These are phyloP conservation scores for Philhelius pedissequus DNA, from an alignment of 2,888 invertebrate genomes.

Conservation along the genomic window DNA sequence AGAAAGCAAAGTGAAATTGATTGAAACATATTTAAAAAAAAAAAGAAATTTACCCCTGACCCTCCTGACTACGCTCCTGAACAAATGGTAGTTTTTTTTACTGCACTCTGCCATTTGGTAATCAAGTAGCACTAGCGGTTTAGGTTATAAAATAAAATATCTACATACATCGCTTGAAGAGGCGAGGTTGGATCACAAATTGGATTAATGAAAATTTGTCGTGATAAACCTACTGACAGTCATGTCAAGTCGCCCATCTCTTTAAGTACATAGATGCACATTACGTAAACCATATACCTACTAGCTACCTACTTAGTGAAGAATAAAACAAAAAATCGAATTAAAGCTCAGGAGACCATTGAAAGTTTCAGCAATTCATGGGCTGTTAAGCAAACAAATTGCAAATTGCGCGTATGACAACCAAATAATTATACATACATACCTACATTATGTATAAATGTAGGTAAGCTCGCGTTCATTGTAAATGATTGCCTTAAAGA, in stretches of 20 bases:
- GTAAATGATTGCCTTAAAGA: constrained; percentile 38
- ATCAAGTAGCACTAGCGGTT: too few relatives aligned
- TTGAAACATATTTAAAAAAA: too few relatives aligned
- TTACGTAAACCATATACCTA: neutral
- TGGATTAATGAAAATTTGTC: constrained; percentile 37
- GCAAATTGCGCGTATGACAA: constrained; percentile 27
- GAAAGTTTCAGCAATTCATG: constrained; percentile 40
- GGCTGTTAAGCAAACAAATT: constrained; percentile 49
- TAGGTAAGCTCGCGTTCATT: constrained; percentile 6
- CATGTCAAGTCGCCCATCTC: constrained; percentile 2
- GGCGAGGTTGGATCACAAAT: constrained; percentile 41
- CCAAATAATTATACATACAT: neutral
- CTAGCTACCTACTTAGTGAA: neutral
- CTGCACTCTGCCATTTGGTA: too few relatives aligned
- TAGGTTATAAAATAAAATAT: constrained; percentile 21
- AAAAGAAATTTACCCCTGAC: too few relatives aligned
- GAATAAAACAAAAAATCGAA: constrained; percentile 19
- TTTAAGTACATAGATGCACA: neutral
- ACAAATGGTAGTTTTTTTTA: too few relatives aligned
- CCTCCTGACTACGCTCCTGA: too few relatives aligned
- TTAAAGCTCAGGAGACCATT: constrained; percentile 19
- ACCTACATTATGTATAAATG: neutral
- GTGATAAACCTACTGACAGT: neutral
- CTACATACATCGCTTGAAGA: constrained; percentile 9
- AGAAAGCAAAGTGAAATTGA: too few relatives aligned